phyloP scores from a whole-genome alignment of 2,888 invertebrate genomes.

The Spatulosminthurus flaviceps region DNA sequence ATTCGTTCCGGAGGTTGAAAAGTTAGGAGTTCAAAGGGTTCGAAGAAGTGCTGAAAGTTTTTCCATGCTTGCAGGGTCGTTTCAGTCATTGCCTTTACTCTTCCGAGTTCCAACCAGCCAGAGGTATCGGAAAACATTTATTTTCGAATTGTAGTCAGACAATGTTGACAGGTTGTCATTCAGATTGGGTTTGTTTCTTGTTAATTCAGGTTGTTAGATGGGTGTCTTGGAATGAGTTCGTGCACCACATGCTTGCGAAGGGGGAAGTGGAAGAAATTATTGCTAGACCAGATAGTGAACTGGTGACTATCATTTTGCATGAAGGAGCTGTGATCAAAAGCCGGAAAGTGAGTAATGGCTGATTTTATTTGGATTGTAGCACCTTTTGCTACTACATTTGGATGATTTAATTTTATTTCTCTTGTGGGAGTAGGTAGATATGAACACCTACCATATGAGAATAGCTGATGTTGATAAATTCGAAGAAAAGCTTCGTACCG shows the following conservation, averaged over 20 bases:
- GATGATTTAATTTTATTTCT: neutral
- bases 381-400: neutral
- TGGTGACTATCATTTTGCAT: slow-evolving; percentile 83
- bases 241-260: slow-evolving; percentile 90
- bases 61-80: slow-evolving; percentile 67
- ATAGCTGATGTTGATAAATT: slow-evolving; percentile 84
- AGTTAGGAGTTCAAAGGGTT: too few species aligned
- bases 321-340: slow-evolving; percentile 90
- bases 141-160: too few species aligned
- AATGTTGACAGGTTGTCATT: too few species aligned
- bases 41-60: too few species aligned
- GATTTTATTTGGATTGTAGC: neutral
- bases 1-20: too few species aligned
- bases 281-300: slow-evolving; percentile 83
- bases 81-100: slow-evolving; percentile 76
- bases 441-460: slow-evolving; percentile 82
- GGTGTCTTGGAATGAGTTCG: slow-evolving; percentile 96
- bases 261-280: slow-evolving; percentile 92
- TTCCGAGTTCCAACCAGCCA: slow-evolving; percentile 77
- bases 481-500: slow-evolving; percentile 87
- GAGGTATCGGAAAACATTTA: too few species aligned
- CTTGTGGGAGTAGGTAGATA: slow-evolving; percentile 69
- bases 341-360: slow-evolving; percentile 69
- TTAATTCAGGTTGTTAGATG: slow-evolving; percentile 77
- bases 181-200: too few species aligned